phyloP scores from a whole-genome alignment of 1,140 invertebrate species.

The Oncopodura yosiiana region DNA sequence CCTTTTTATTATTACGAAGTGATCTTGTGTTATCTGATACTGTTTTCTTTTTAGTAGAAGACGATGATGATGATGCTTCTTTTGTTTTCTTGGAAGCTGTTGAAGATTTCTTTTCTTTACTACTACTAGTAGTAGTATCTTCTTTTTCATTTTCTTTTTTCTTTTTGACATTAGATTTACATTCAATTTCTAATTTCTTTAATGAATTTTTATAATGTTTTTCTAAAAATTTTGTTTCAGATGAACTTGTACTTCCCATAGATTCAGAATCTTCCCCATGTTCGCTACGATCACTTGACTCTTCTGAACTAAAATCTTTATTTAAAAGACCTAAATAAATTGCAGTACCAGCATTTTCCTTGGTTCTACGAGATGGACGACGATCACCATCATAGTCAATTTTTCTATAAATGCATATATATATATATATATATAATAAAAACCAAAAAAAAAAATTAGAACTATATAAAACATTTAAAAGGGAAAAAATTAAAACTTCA shows the following conservation, averaged over 20 bases:
- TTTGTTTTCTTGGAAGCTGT: neutral
- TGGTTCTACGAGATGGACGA: constrained; percentile 58
- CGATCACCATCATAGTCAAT: neutral
- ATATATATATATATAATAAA: too few species aligned
- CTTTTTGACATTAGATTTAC: constrained; percentile 6
- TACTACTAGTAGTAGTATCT: constrained; percentile 3
- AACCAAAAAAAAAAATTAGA: too few species aligned
- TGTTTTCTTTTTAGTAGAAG: constrained; percentile 7
- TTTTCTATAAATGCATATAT: neutral
- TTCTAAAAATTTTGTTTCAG: constrained; percentile 32
- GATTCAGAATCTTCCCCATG: constrained; percentile 23
- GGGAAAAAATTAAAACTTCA: neutral
- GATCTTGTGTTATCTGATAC: neutral
- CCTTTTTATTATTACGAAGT: neutral
- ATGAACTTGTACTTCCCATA: constrained; percentile 25
- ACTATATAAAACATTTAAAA: neutral
- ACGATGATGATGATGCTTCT: too few species aligned
- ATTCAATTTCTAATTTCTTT: constrained; percentile 22
- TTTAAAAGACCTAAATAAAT: constrained; percentile 64
- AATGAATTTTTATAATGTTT: constrained; percentile 30
- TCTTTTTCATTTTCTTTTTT: constrained; percentile 4
- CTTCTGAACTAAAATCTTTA: constrained; percentile 47
- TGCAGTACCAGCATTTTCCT: constrained; percentile 61
- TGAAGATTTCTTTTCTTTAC: neutral
- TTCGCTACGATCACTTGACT: constrained; percentile 12